Base-by-base conservation (phyloP, 2,797 vertebrate genomes). In the Enteromius radiatus region DNA sequence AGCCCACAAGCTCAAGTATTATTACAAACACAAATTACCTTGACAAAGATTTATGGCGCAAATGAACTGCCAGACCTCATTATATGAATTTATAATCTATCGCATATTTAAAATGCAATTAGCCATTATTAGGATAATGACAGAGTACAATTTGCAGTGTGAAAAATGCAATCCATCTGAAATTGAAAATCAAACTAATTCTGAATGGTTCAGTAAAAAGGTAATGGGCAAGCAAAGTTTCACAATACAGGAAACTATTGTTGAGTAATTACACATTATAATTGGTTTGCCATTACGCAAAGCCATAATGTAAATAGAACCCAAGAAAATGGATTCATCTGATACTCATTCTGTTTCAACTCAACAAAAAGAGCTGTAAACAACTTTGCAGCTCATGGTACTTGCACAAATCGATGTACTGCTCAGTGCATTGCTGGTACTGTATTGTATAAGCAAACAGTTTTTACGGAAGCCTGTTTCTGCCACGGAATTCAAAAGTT, bases 61-160 rank as follows among this genome's bases (percentile, higher is more conserved):
- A 92, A 90, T 89, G 90, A 92, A 93, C 92, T 91, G 90, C 91
- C 87, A 90, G 88, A 90, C 83, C 91, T 91, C 91, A 86, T 93
- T 93, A 91, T 90, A 88, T 41, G 78, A 84, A 87, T 92, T 91
- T 88, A 91, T 94, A 93, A 95, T 94, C 89, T 92, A 93, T 93
- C 92, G 92, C 90, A 89, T 94, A 92, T 92, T 95, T 93, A 94
- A 93, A 94, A 94, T 91, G 91, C 92, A 94, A 94, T 95, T 93
- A 94, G 87, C 89, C 87, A 90, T 93, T 92, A 92, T 93, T 93
- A 92, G 89, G 89, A 88, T 93, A 93, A 94, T 92, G 88, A 87
- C 80, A 86, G 89, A 91, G 91, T 90, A 90, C 90, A 88, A 93
- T 92, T 88, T 89, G 86, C 78, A 86, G 88, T 85, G 80, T 86